These are phyloP conservation scores for Paguma larvata DNA, from an alignment of 2,797 vertebrate genomes.

Conservation along the genomic window DNA sequence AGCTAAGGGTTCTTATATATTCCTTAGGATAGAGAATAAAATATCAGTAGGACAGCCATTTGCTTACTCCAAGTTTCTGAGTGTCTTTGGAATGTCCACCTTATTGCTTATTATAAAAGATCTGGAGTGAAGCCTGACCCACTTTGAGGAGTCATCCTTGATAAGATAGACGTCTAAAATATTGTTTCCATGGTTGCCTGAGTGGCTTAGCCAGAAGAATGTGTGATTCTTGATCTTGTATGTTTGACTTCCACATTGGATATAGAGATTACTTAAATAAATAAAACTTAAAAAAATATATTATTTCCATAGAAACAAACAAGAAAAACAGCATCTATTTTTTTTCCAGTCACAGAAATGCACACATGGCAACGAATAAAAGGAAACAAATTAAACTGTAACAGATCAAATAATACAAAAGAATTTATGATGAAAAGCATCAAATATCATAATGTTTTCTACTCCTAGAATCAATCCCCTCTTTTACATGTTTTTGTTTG, in stretches of 20 bases:
- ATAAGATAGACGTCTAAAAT: neutral
- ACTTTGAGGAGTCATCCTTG: conserved; percentile 24
- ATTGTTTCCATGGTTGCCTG: too few relatives aligned
- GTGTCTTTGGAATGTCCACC: conserved; percentile 10
- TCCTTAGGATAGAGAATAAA: neutral
- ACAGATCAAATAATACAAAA: neutral
- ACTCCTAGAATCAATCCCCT: neutral
- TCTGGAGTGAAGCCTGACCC: neutral
- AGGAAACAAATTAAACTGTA: neutral
- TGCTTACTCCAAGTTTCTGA: conserved; percentile 47
- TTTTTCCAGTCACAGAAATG: neutral
- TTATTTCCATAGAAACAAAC: conserved; percentile 9
- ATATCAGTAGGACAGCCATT: neutral
- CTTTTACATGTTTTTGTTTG: conserved; percentile 37
- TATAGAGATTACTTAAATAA: too few relatives aligned
- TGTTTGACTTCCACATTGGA: too few relatives aligned
- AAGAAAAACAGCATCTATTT: neutral
- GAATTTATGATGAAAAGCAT: conserved; percentile 46
- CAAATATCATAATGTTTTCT: neutral
- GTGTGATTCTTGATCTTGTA: too few relatives aligned
- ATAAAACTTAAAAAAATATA: neutral
- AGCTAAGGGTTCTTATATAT: neutral
- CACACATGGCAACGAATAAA: neutral
- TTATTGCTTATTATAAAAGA: conserved; percentile 44
- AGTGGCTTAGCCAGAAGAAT: too few relatives aligned